Evolutionary conservation across 2,797 vertebrate species (phyloP).

Genomic region (Vespertilio murinus): DNA sequence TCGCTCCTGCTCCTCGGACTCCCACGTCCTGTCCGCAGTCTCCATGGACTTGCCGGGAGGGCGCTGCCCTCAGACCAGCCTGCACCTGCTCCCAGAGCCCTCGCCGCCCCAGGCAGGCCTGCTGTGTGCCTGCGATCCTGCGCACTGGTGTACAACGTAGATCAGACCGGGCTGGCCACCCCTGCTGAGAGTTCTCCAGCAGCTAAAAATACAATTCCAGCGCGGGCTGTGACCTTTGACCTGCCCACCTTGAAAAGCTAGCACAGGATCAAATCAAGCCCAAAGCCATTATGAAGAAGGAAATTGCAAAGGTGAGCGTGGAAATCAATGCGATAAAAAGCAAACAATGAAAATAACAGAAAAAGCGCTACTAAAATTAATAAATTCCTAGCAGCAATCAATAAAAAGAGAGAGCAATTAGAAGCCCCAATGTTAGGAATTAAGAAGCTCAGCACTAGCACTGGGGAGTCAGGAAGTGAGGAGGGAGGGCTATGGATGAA

Average conservation of each 20-base stretch:
- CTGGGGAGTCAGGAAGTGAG: not conserved
- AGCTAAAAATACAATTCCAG: not conserved
- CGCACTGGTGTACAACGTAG: fast-evolving
- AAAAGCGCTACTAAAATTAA: not conserved
- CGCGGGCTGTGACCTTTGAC: fast-evolving
- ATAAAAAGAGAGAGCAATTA: not conserved
- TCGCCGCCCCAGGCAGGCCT: fast-evolving
- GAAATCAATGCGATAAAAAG: not conserved
- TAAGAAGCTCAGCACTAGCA: not conserved
- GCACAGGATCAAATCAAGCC: not conserved
- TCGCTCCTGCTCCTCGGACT: not conserved
- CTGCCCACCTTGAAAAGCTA: not conserved
- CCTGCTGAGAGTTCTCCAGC: not conserved
- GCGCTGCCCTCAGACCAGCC: too few species aligned
- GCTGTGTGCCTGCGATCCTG: fast-evolving
- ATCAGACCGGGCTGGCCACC: fast-evolving
- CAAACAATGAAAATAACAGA: not conserved
- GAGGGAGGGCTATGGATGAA: not conserved
- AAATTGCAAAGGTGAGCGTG: not conserved
- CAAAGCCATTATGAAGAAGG: not conserved
- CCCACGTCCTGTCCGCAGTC: too few species aligned
- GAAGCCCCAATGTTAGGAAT: not conserved
- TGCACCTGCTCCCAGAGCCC: fast-evolving
- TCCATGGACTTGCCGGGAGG: too few species aligned
- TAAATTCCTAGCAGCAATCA: not conserved